Evolutionary conservation across 2,113 vertebrate genomes (phyloP).

Genomic region (Rhinichthys klamathensis): DNA sequence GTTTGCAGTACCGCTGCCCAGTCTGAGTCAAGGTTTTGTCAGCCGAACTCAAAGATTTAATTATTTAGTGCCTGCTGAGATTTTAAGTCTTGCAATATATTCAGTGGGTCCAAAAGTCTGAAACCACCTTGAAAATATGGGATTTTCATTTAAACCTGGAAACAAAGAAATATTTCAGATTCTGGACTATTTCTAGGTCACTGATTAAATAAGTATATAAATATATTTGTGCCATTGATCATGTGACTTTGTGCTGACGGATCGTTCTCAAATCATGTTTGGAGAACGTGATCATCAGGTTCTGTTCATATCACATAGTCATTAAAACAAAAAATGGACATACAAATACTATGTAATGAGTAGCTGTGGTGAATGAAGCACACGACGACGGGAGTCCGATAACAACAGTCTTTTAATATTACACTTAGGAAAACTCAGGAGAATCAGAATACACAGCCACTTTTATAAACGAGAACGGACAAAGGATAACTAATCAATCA

Average conservation of each 20-base stretch:
- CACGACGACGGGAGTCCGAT: no score
- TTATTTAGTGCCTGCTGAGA: background rate
- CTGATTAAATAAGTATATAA: background rate
- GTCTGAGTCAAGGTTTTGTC: background rate
- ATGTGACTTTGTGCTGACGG: background rate
- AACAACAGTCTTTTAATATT: no score
- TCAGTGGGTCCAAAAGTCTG: background rate
- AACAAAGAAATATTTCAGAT: background rate
- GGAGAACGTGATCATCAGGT: background rate
- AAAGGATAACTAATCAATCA: no score
- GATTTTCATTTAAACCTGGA: background rate
- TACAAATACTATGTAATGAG: background rate
- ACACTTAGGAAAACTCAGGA: no score
- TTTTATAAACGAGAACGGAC: no score
- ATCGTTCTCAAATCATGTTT: background rate
- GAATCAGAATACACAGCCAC: no score
- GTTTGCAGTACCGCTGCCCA: background rate
- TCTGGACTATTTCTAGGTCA: background rate
- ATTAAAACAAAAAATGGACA: background rate
- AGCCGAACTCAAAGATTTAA: background rate
- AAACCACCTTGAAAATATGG: background rate
- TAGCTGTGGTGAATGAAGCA: no score
- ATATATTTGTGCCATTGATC: background rate
- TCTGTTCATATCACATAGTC: background rate
- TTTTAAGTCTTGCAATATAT: background rate